These are phyloP conservation scores for Tryphoninae sp. DNA, from an alignment of 2,888 invertebrate species.

Conservation along the genomic window DNA sequence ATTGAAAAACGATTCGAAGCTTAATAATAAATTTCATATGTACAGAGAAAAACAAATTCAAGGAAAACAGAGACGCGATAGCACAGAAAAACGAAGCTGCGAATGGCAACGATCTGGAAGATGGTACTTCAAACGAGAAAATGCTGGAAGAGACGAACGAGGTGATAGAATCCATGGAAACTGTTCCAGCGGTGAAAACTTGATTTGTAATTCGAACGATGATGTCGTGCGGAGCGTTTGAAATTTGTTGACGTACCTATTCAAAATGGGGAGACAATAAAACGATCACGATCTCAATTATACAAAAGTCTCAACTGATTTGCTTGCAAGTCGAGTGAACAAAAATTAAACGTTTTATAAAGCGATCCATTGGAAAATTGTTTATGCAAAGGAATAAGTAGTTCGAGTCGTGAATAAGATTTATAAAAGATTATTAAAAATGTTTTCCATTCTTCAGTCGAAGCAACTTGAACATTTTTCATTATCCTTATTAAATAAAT, in stretches of 20 bases:
- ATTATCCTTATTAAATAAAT: not conserved
- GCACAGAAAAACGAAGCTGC: slow-evolving; percentile 69
- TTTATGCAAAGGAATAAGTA: not conserved
- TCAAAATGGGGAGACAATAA: slow-evolving; percentile 53
- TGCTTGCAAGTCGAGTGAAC: slow-evolving; percentile 9
- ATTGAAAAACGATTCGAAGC: not conserved
- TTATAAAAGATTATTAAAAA: not conserved
- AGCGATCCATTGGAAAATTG: not conserved
- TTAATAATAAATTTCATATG: slow-evolving; percentile 64
- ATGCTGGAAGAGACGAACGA: slow-evolving; percentile 66
- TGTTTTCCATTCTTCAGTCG: not conserved
- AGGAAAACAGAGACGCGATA: slow-evolving; percentile 82
- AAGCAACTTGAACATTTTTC: not conserved
- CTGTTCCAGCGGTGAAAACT: slow-evolving; percentile 41
- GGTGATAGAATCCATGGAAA: slow-evolving; percentile 64
- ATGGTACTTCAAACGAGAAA: slow-evolving; percentile 53
- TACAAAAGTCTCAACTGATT: slow-evolving; percentile 10
- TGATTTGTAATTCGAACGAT: slow-evolving; percentile 44
- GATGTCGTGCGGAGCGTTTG: slow-evolving; percentile 33
- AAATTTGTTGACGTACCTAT: slow-evolving; percentile 48
- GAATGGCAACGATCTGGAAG: slow-evolving; percentile 62
- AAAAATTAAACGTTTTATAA: not conserved
- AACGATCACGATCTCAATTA: slow-evolving; percentile 29
- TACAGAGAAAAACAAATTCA: slow-evolving; percentile 88
- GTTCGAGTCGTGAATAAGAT: slow-evolving; percentile 11